Base-by-base conservation (phyloP, 2,888 invertebrate species). In the Chelonus formosanus region DNA sequence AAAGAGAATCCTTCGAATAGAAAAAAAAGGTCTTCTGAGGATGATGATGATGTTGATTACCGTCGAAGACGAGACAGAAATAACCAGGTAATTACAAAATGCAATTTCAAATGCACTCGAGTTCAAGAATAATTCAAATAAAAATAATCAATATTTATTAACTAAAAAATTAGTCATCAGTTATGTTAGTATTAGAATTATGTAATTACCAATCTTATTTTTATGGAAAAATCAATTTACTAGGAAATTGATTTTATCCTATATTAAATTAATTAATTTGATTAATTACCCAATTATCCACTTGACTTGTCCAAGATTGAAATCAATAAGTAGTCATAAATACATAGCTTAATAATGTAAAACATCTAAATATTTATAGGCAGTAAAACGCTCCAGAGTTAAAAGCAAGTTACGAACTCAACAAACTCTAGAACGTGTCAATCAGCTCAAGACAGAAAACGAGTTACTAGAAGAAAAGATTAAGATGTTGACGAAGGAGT, bases 381-480 rank as follows among this genome's bases (percentile, higher is more conserved):
- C 94, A 63, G 94, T 94, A 0, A 94, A 94, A 84, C 89, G 92
- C 71, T 93, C 93, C 74, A 86, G 94, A 71, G 92, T 89, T 63
- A 94, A 94, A 84, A 90, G 92, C 8, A 91, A 92, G 78, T 87
- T 91, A 77, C 87, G 91, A 67, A 93, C 93, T 0, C 90, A 91
- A 76, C 92, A 93, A 79, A 94, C 94, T 4, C 86, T 92, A 70
- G 88, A 90, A 66, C 84, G 92, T 63, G 94, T 94, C 0, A 91
- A 88, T 76, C 89, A 91, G 79, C 81, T 94, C 47, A 91, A 91
- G 80, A 89, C 88, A 5, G 94, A 94, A 80, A 94, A 94, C 81
- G 91, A 92, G 79, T 88, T 91, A 76, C 83, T 94, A 36, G 92
- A 93, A 80, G 91, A 92, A 75, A 93, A 92, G 83, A 92, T 94